Evolutionary conservation across 2,113 vertebrate species (phyloP), one percentile per base, ranked within the genome.

Genomic region (Corythornis madagascariensis): DNA sequence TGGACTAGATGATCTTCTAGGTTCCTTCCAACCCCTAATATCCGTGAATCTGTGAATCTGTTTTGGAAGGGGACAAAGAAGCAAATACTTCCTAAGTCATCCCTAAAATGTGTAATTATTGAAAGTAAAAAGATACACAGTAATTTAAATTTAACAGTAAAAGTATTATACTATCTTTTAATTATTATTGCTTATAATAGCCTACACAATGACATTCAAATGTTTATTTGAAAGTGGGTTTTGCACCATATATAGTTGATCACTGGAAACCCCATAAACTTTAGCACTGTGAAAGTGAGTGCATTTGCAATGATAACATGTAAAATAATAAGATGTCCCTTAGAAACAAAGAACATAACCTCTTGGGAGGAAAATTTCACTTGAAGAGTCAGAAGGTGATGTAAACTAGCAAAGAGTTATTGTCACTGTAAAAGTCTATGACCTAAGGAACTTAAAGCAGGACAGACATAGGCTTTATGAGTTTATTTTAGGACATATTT

Each of bases 401-500:
- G 69, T 79, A 78, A 94, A 55, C 71, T 66, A 85, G 29, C n/a
- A 66, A 35, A 90, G 50, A 90, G 90, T 89, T 90, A 93, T 87
- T 70, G 55, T 18, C 17, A 86, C 31, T 95, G 92, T 64, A 87
- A 76, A 19, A 75, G 45, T 43, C n/a, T 90, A 38, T 92, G 92
- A 93, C 78, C 71, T 79, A 63, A 74, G 33, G 73, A 90, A 70
- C 31, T 94, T 84, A 66, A 63, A 94, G 55, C n/a, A 86, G 16
- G 57, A 87, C 35, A 82, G 33, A 86, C 26, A 71, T 22, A 24
- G 50, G 2, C 77, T 92, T 91, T 88, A 86, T 75, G 35, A 80
- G 78, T 88, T 96, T 92, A 92, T 84, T 80, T 90, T 75, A 96
- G 92, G 91, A 85, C 88, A 94, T 83, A 90, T 71, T 22, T 28